Evolutionary conservation across 2,888 invertebrate genomes (phyloP).

Genomic region (Sarcophaga caerulescens): DNA sequence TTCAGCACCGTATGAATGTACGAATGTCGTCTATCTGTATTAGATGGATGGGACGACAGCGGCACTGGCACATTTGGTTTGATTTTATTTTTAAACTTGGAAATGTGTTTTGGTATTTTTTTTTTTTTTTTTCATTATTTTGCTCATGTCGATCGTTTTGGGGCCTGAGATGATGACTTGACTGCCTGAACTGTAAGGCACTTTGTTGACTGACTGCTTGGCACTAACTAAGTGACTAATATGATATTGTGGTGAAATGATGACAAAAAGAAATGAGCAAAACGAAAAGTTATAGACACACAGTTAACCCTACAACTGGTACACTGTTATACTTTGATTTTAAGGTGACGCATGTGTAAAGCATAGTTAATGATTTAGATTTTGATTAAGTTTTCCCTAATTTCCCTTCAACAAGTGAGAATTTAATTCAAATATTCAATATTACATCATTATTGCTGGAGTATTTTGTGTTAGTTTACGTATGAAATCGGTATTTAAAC

Average conservation of each 20-base stretch:
- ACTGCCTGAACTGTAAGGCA: constrained; percentile 64
- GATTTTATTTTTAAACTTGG: constrained; percentile 63
- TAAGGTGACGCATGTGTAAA: neutral
- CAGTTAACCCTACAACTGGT: constrained; percentile 26
- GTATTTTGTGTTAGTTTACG: too few species aligned
- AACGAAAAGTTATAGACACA: constrained; percentile 12
- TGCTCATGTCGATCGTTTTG: constrained; percentile 57
- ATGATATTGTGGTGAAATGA: constrained; percentile 48
- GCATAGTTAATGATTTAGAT: too few species aligned
- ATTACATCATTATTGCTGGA: too few species aligned
- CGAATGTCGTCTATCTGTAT: neutral
- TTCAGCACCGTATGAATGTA: neutral
- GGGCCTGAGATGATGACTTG: constrained; percentile 63
- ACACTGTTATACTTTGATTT: neutral
- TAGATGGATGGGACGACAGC: constrained; percentile 49
- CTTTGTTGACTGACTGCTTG: constrained; percentile 57
- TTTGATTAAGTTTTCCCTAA: too few species aligned
- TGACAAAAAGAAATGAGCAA: constrained; percentile 44
- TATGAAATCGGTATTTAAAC: too few species aligned
- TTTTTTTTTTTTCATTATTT: neutral
- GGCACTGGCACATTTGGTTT: constrained; percentile 56
- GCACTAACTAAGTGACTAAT: constrained; percentile 59
- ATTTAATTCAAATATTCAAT: too few species aligned
- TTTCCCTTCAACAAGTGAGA: too few species aligned
- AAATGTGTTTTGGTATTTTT: constrained; percentile 32